A percentile compares a stretch with the other conserved stretches of the same genome.
Evolutionary conservation across 2,888 invertebrate genomes (phyloP).

Genomic region (Plusia festucae): DNA sequence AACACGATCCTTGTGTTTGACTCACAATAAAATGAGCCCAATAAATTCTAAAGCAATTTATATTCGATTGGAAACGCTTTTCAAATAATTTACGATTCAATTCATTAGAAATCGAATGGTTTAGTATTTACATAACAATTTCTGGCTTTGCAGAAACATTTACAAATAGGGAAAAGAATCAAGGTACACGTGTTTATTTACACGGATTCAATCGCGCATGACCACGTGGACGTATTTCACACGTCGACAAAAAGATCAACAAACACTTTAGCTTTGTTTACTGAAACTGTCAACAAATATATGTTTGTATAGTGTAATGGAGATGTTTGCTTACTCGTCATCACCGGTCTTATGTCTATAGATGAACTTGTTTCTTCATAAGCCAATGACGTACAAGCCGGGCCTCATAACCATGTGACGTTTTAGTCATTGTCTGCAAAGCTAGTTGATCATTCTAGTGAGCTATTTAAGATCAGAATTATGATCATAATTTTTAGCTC

Average conservation of each 20-base stretch:
- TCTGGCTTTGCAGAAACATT: not conserved
- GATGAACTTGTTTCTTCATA: not conserved
- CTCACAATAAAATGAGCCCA: not conserved
- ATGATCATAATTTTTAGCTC: not conserved
- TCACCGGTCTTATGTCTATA: constrained; percentile 1
- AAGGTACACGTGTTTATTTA: constrained; percentile 21
- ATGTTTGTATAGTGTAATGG: not conserved
- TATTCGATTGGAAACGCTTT: not conserved
- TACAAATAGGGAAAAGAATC: constrained; percentile 3
- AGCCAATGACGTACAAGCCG: not conserved
- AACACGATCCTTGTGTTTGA: not conserved
- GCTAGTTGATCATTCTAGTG: too few relatives aligned
- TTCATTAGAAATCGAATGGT: not conserved
- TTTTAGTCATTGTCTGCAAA: not conserved
- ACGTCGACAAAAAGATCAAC: constrained; percentile 20
- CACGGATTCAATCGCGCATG: constrained; percentile 20
- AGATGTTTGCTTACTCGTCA: constrained; percentile 2
- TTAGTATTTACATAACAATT: not conserved
- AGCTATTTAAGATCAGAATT: not conserved
- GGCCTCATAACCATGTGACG: not conserved
- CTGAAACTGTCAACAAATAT: constrained; percentile 1
- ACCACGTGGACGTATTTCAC: constrained; percentile 21
- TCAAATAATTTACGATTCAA: not conserved
- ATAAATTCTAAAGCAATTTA: not conserved
- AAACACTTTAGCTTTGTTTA: constrained; percentile 6